Evolutionary conservation across 2,888 invertebrate species (phyloP).

Genomic region (Hemistola chrysoprasaria): DNA sequence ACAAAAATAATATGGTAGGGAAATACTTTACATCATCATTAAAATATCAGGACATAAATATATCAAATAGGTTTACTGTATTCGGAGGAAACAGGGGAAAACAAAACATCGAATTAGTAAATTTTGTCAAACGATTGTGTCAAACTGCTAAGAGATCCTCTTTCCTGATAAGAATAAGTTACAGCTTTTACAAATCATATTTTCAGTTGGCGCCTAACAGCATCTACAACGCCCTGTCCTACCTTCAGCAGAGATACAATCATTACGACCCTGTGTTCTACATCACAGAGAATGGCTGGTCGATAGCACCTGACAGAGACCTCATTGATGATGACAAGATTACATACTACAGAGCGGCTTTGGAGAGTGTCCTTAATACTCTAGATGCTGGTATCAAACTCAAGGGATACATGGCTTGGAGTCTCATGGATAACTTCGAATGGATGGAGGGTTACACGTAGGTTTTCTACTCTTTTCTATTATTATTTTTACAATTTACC

Average conservation of each 20-base stretch:
- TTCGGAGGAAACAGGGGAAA: no score
- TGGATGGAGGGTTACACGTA: conserved; percentile 82
- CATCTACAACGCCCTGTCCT: conserved; percentile 75
- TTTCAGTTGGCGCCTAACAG: conserved; percentile 83
- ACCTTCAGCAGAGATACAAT: conserved; percentile 71
- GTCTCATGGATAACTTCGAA: conserved; percentile 85
- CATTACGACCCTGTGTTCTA: conserved; percentile 79
- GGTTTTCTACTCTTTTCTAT: no score
- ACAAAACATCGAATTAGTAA: no score
- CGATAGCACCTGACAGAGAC: conserved; percentile 45
- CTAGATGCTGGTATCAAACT: conserved; percentile 71
- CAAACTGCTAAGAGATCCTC: no score
- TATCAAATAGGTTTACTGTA: no score
- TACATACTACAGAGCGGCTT: conserved; percentile 61
- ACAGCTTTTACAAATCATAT: no score
- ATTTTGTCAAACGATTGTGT: no score
- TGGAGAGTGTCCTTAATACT: conserved; percentile 63
- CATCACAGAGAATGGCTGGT: conserved; percentile 84
- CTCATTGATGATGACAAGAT: conserved; percentile 71
- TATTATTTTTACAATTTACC: no score
- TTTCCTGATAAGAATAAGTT: no score
- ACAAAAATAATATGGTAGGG: no score
- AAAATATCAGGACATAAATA: no score
- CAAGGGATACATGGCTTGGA: conserved; percentile 83
- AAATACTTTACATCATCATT: no score